These are phyloP conservation scores for Allolobophora icterica DNA, from an alignment of 2,888 invertebrate genomes.

Conservation along the genomic window DNA sequence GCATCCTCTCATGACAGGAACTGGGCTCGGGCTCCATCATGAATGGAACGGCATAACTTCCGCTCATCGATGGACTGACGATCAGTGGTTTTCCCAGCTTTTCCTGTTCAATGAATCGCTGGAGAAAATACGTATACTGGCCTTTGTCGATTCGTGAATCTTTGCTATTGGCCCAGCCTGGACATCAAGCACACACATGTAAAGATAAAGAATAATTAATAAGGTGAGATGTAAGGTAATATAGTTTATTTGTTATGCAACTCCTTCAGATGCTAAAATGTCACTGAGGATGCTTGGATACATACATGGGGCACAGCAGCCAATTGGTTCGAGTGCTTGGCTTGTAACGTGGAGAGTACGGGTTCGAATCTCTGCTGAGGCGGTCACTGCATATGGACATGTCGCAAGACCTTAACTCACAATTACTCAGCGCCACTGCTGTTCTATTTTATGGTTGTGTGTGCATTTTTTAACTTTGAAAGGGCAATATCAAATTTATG, in stretches of 20 bases:
- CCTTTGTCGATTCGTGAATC: not conserved
- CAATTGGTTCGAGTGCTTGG: too few species aligned
- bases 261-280: not conserved
- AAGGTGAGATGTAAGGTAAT: not conserved
- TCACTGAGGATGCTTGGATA: too few species aligned
- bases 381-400: too few species aligned
- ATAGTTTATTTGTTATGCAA: not conserved
- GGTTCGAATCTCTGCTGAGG: too few species aligned
- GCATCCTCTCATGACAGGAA: conserved; percentile 49
- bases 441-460: too few species aligned
- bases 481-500: too few species aligned
- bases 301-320: too few species aligned
- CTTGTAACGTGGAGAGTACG: too few species aligned
- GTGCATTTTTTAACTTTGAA: too few species aligned
- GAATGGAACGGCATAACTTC: conserved; percentile 65
- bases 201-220: not conserved
- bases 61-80: conserved; percentile 68
- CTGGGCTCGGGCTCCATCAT: conserved; percentile 59
- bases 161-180: conserved; percentile 56
- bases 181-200: not conserved
- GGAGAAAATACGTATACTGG: conserved; percentile 37
- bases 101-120: conserved; percentile 54
- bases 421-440: too few species aligned
- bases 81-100: conserved; percentile 62
- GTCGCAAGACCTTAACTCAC: too few species aligned